phyloP scores from a whole-genome alignment of 2,888 invertebrate species.

The Drosophila cognata region DNA sequence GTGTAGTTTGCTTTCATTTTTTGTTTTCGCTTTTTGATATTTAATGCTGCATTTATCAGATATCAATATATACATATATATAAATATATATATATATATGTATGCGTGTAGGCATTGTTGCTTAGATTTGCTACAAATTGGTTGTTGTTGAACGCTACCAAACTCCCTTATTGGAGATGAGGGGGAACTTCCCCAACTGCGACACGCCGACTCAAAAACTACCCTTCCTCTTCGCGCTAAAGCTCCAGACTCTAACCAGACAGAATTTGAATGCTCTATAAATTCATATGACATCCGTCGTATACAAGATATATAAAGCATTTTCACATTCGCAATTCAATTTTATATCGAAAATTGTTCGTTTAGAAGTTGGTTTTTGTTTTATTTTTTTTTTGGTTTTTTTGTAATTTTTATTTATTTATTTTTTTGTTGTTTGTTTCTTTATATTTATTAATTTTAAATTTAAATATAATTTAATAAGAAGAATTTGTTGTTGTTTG shows the following conservation, averaged over 20 bases:
- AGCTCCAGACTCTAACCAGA: slow-evolving; percentile 49
- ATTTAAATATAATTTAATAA: slow-evolving; percentile 83
- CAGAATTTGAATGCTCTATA: slow-evolving; percentile 29
- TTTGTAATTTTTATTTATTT: slow-evolving; percentile 77
- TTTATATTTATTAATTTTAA: slow-evolving; percentile 83
- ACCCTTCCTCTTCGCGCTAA: slow-evolving; percentile 56
- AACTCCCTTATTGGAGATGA: not conserved
- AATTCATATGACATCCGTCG: slow-evolving; percentile 21
- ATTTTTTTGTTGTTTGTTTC: slow-evolving; percentile 71
- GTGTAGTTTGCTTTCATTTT: slow-evolving; percentile 48
- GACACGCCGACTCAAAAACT: not conserved
- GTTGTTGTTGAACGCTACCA: slow-evolving; percentile 24
- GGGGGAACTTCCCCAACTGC: slow-evolving; percentile 4
- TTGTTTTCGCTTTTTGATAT: slow-evolving; percentile 35
- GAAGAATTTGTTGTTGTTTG: slow-evolving; percentile 81
- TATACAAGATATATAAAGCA: slow-evolving; percentile 24
- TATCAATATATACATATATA: slow-evolving; percentile 22
- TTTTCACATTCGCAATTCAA: slow-evolving; percentile 60
- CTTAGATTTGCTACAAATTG: slow-evolving; percentile 42
- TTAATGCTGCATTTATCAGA: slow-evolving; percentile 43
- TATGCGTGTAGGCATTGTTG: slow-evolving; percentile 13
- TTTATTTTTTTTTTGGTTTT: slow-evolving; percentile 49
- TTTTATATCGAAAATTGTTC: slow-evolving; percentile 81
- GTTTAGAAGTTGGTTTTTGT: slow-evolving; percentile 56
- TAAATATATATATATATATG: slow-evolving; percentile 8